Evolutionary conservation across 64 coral and sea anemone species (phyloP), one percentile per base, ranked within the genome.

Genomic region (Stichodactyla mertensii): DNA sequence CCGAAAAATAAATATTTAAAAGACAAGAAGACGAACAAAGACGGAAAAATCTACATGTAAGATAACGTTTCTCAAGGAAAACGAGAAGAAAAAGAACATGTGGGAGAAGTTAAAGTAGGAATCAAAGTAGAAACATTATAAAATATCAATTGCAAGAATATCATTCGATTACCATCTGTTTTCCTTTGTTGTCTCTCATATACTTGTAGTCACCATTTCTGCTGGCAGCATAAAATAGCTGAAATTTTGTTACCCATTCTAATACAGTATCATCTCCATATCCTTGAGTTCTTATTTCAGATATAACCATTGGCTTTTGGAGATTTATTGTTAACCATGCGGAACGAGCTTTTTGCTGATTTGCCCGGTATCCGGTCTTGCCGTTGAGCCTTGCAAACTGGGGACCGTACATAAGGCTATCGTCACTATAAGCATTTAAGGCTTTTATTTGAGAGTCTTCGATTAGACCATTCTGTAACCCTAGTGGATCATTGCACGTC

Each of bases 231-330:
- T 87, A 92, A 70, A 92, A 57, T 58, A 92, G 0, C 20, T 87
- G n/a, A 69, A 92, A 92, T 51, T 11, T 74, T 10, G 61, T 59
- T 14, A 92, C 85, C 90, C 90, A 92, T 83, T 92, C 90, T n/a
- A 16, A 11, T 77, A 80, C 51, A 51, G 26, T 12, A 13, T 54
- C 16, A 18, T 80, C 89, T 4, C 78, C 90, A 71, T 83, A 92
- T 51, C 90, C 90, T 64, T 92, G 90, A 3, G 85, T 92, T 2
- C 64, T 83, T 64, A 92, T 87, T 31, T 16, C 90, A 52, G 90
- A 83, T 10, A 92, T 22, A 6, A 92, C 85, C 58, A 87, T 77
- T 6, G 55, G 81, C 60, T 77, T 55, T 1, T 16, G 52, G 14
- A 92, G 80, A 10, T 87, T 13, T 22, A 92, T 83, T 74, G 51